Base-by-base conservation (phyloP, 1,140 invertebrate genomes). In the Hyles euphorbiae region DNA sequence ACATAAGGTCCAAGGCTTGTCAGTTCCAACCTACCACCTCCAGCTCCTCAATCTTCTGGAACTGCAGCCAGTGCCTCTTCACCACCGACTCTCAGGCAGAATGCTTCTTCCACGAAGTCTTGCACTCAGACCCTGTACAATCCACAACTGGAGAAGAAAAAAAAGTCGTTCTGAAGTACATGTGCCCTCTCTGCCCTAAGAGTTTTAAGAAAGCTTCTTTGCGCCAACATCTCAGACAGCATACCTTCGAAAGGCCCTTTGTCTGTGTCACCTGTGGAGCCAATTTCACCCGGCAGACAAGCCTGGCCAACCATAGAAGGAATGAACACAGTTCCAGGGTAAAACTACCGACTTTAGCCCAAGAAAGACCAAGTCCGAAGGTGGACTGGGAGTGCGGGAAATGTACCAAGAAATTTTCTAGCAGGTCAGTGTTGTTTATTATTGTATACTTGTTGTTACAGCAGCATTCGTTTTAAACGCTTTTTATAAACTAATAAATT, bases 201-300 rank as follows among this genome's bases (percentile, higher is more conserved):
- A 90, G 91, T 11, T 94, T 96, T 63, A 91, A 87, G 9, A 95
- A 95, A 72, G 79, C 91, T 1, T 93, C 93, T 0, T 82, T 96
- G 9, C 87, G 92, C 2, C 91, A 91, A 34, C 95, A 96, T 75
- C 85, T 96, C 46, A 89, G 93, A 32, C 90, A 91, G 34, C 95
- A 95, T 71, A 96, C 94, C 0, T 92, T 94, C 12, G 96, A 98
- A 74, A 93, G 94, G 63, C 95, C 95, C 0, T 96, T 91, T 63
- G 74, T 90, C 12, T 96, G 94, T 61, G 58, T 72, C 0, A 81
- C 87, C 0, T 96, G 94, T 72, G 72, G 71, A 0, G 75, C 88
- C 0, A 90, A 91, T 44, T 98, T 97, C 75, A 92, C 91, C 0
- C 88, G 92, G 11, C 91, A 91, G 63, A 91, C 90, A 34, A 92